Evolutionary conservation across 2,888 invertebrate species (phyloP), one percentile per base, ranked within the genome.

Genomic region (Hemicrepidius hirtus): DNA sequence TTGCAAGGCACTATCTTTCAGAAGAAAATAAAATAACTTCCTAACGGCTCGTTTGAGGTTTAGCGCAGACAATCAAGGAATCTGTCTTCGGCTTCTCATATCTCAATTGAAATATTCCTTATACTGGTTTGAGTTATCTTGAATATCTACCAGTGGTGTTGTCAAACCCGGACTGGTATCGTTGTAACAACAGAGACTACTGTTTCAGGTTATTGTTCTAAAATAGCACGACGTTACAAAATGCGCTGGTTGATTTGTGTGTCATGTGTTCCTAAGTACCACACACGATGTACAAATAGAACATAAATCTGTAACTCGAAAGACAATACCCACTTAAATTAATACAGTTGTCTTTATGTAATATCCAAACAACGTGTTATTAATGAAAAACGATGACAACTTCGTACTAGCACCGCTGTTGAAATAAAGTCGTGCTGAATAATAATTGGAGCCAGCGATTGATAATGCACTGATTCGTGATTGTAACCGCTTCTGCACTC

Each of bases 351-450:
- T 78, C 79, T 79, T 77, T 77, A 77, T 77, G 77, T 76, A 72
- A 76, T 78, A 77, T 75, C 74, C 73, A 74, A 76, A 77, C 78
- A 75, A 75, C 78, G 76, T 78, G 77, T 79, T 79, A 77, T 78
- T 77, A 78, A 79, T 79, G 78, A 79, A 78, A 79, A 79, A 79
- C 78, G 78, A 79, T 76, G 78, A 77, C 78, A 78, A 76, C 78
- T 76, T 76, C 73, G 72, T 74, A 76, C 77, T 78, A 75, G 77
- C 77, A 77, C 78, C 79, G 77, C 74, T 76, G 76, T 78, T 78
- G 79, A 78, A 80, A 78, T 76, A 78, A 79, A 79, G 76, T 80
- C 79, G 80, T 80, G 80, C 78, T 80, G 80, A 80, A 80, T 80
- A 79, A 79, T 78, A 79, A 80, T 80, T 79, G 66, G 62, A 64